Conservation (phyloP, 2,113 vertebrate species). For the Eidolon helvum region DNA sequence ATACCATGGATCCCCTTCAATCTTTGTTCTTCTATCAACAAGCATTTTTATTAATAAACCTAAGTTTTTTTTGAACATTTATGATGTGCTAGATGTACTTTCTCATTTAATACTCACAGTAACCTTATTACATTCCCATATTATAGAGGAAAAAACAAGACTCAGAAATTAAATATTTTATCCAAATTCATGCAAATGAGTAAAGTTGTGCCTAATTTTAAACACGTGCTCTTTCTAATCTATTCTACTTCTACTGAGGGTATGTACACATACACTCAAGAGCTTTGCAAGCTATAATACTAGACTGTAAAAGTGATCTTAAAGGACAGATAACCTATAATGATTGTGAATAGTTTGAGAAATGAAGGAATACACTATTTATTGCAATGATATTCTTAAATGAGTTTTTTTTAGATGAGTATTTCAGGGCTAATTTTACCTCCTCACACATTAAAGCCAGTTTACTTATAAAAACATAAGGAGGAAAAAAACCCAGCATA, state of each 20-base stretch:
- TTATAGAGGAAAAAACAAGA: not conserved
- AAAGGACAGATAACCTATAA: not conserved
- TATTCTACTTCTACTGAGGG: not conserved
- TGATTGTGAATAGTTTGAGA: not conserved
- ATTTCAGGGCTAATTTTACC: not conserved
- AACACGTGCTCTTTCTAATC: not conserved
- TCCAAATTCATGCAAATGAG: conserved; percentile 30
- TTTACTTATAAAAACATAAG: conserved; percentile 18
- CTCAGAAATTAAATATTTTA: not conserved
- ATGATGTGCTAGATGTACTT: not conserved
- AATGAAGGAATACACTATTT: not conserved
- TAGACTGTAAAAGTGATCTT: not conserved
- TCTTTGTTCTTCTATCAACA: not conserved
- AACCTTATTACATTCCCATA: not conserved
- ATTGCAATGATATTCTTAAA: not conserved
- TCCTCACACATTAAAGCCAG: not conserved
- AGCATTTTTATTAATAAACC: conserved; percentile 13
- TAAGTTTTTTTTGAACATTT: conserved; percentile 3
- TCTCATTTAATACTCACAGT: not conserved
- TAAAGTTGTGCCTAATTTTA: conserved; percentile 24
- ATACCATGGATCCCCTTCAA: not conserved
- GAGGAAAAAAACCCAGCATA: not conserved
- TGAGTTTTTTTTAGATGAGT: conserved; percentile 21
- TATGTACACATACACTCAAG: not conserved
- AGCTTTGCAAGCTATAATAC: not conserved